phyloP scores from a whole-genome alignment of 2,888 invertebrate genomes.

The Amaurobius ferox region DNA sequence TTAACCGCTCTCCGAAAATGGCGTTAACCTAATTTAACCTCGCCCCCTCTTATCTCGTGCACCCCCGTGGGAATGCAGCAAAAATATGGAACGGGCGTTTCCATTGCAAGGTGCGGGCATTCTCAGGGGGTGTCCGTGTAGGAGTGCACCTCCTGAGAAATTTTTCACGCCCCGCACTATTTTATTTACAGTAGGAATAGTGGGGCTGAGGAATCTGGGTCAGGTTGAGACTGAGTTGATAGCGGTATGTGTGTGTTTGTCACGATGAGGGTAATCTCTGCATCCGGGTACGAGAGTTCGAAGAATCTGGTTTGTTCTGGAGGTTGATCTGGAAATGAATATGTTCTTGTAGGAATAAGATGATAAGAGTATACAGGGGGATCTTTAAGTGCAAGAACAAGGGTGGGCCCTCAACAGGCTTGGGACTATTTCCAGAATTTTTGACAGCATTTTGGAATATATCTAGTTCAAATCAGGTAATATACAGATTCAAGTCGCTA shows the following conservation, averaged over 20 bases:
- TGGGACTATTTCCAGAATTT: too few species aligned
- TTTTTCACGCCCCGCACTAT: neutral
- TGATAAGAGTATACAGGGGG: too few species aligned
- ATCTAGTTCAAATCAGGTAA: too few species aligned
- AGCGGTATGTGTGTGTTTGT: neutral
- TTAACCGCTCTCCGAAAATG: neutral
- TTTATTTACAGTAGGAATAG: neutral
- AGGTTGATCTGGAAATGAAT: too few species aligned
- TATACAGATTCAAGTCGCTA: too few species aligned
- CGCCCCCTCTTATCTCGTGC: neutral
- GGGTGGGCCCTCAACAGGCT: too few species aligned
- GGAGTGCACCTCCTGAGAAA: neutral
- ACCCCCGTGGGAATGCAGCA: neutral
- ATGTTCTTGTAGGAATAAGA: too few species aligned
- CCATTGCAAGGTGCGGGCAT: neutral
- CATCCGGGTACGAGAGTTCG: neutral
- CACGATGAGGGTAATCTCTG: neutral
- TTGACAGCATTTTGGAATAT: too few species aligned
- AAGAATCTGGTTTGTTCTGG: too few species aligned
- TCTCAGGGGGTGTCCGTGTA: neutral
- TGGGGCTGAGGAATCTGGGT: neutral
- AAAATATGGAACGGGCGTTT: neutral
- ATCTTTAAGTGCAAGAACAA: too few species aligned
- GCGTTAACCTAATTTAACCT: conserved; percentile 8
- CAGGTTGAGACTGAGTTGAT: neutral